Conservation (phyloP, 1,140 invertebrate genomes). For the Delia radicum region DNA sequence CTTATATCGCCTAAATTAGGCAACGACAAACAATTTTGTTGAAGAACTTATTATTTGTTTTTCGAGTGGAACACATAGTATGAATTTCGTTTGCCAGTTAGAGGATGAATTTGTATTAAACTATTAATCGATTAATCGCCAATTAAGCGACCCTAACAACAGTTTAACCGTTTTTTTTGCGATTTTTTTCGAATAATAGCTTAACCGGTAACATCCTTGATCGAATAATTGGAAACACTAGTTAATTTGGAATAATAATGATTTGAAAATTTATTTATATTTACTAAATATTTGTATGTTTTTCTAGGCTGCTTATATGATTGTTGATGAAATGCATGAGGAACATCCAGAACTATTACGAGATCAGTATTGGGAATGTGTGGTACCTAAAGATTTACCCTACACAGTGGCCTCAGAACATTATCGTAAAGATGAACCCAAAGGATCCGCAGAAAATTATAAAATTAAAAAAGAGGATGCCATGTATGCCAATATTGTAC, state of each 20-base stretch:
- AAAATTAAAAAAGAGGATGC: conserved; percentile 81
- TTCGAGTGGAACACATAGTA: too few species aligned
- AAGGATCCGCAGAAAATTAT: conserved; percentile 80
- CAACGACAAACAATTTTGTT: too few species aligned
- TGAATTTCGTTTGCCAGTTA: too few species aligned
- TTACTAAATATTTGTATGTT: not conserved
- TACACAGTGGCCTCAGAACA: conserved; percentile 84
- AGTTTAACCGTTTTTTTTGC: too few species aligned
- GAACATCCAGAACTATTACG: conserved; percentile 84
- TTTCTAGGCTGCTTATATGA: conserved; percentile 80
- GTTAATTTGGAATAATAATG: not conserved
- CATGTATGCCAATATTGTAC: conserved; percentile 73
- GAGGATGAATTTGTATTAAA: too few species aligned
- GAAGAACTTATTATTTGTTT: too few species aligned
- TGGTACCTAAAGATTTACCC: conserved; percentile 83
- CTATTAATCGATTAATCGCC: too few species aligned
- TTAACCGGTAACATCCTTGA: not conserved
- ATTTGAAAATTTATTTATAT: not conserved
- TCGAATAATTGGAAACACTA: not conserved
- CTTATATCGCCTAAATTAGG: too few species aligned
- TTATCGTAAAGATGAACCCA: conserved; percentile 75
- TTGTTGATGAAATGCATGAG: conserved; percentile 89
- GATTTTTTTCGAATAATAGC: too few species aligned
- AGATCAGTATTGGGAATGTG: conserved; percentile 89
- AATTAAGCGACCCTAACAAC: too few species aligned